These are phyloP conservation scores for Sebastes fasciatus DNA, from an alignment of 2,113 vertebrate genomes.

Conservation along the genomic window DNA sequence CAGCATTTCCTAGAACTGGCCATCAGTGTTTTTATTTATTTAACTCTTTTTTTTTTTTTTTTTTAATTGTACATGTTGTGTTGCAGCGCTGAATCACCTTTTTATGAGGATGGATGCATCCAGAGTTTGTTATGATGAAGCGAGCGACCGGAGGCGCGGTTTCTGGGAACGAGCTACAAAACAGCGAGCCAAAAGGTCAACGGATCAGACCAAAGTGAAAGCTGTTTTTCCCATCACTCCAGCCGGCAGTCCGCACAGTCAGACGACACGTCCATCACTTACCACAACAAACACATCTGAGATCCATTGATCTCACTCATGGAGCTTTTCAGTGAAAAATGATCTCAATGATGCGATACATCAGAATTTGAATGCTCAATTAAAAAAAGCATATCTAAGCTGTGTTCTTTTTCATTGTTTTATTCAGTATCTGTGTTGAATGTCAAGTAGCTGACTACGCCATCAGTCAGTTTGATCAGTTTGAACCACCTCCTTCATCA, in stretches of 20 bases:
- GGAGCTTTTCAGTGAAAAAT: conserved; percentile 62
- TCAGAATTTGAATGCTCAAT: conserved; percentile 69
- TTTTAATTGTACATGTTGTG: conserved; percentile 64
- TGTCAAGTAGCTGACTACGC: conserved; percentile 47
- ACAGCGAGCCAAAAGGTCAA: conserved; percentile 69
- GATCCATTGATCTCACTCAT: conserved; percentile 67
- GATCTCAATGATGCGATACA: conserved; percentile 51
- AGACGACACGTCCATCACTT: conserved; percentile 66
- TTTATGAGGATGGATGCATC: conserved; percentile 76
- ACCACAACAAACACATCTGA: conserved; percentile 58
- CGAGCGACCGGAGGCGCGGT: conserved; percentile 49
- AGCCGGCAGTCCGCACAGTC: conserved; percentile 59
- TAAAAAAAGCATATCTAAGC: conserved; percentile 57
- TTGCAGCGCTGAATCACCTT: conserved; percentile 65
- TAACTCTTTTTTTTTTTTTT: conserved; percentile 22
- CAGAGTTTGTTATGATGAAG: conserved; percentile 64
- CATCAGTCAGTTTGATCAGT: conserved; percentile 63
- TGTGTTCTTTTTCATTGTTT: conserved; percentile 48
- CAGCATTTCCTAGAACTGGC: conserved; percentile 79
- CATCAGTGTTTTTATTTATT: conserved; percentile 57
- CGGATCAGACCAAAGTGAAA: conserved; percentile 64
- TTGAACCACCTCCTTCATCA: conserved; percentile 39
- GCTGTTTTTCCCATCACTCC: conserved; percentile 70
- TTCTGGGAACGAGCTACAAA: conserved; percentile 76
- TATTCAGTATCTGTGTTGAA: conserved; percentile 44